A percentile compares a stretch with the other conserved stretches of the same genome.
phyloP scores from a whole-genome alignment of 2,797 vertebrate species.

The Linurgus olivaceus region DNA sequence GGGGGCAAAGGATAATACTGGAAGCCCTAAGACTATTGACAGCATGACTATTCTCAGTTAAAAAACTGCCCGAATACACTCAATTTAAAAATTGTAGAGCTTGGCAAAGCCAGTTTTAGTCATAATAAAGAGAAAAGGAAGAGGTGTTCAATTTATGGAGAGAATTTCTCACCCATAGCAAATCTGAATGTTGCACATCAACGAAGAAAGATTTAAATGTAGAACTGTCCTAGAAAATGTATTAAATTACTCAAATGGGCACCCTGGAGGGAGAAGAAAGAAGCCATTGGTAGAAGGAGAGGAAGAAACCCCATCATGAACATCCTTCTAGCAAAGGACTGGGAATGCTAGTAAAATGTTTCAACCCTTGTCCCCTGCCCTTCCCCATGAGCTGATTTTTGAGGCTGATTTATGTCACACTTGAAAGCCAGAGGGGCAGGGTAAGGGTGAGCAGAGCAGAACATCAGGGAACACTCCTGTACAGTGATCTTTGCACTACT shows the following conservation, averaged over 20 bases:
- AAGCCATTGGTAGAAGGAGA: not conserved
- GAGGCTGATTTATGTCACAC: not conserved
- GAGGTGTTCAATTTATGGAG: rapidly evolving
- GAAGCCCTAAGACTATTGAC: not conserved
- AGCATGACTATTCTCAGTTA: not conserved
- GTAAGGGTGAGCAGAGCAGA: not conserved
- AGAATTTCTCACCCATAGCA: not conserved
- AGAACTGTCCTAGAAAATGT: not conserved
- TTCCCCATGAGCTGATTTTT: not conserved
- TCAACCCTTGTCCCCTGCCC: rapidly evolving
- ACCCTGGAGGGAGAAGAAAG: not conserved
- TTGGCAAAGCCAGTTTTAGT: not conserved
- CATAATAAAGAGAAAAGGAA: not conserved
- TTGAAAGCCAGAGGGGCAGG: not conserved
- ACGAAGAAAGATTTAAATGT: not conserved
- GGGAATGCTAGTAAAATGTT: not conserved
- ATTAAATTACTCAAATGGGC: not conserved
- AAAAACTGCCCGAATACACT: not conserved
- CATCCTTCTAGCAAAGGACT: not conserved
- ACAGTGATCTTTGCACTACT: not conserved
- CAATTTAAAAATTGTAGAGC: not conserved
- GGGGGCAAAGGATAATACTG: not conserved
- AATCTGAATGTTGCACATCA: not conserved
- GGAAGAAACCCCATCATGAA: not conserved
- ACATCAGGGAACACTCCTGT: not conserved